Evolutionary conservation across 2,797 vertebrate species (phyloP).

Genomic region (Chaunax sp.): DNA sequence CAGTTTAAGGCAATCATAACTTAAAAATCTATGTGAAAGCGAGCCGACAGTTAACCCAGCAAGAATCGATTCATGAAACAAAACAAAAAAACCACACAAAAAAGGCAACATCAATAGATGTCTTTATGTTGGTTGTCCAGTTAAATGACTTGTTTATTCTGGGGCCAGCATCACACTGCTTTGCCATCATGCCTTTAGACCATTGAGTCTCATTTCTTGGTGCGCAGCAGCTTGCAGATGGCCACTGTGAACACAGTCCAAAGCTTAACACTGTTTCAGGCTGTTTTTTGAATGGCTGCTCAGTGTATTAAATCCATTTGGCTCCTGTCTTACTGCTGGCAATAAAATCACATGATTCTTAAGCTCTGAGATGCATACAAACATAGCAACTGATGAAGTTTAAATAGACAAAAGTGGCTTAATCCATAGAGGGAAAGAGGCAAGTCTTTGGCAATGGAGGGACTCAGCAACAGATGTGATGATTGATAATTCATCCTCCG

Average conservation of each 20-base stretch:
- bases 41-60: conserved; percentile 48
- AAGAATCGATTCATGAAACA: conserved; percentile 37
- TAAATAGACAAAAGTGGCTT: conserved; percentile 80
- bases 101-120: conserved; percentile 63
- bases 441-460: conserved; percentile 65
- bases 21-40: conserved; percentile 67
- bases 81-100: conserved; percentile 51
- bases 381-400: conserved; percentile 78
- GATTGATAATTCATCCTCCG: conserved; percentile 72
- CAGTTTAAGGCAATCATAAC: conserved; percentile 57
- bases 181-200: conserved; percentile 74
- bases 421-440: conserved; percentile 67
- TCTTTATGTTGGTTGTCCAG: conserved; percentile 71
- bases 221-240: conserved; percentile 80
- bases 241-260: conserved; percentile 78
- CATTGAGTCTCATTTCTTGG: conserved; percentile 70
- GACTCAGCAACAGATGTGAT: conserved; percentile 73
- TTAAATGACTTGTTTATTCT: conserved; percentile 77
- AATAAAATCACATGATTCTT: conserved; percentile 74
- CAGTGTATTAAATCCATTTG: conserved; percentile 79
- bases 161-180: conserved; percentile 70
- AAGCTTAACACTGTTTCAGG: conserved; percentile 77
- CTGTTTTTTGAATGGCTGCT: conserved; percentile 79
- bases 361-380: conserved; percentile 73
- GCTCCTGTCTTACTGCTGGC: conserved; percentile 71